phyloP scores from a whole-genome alignment of 2,888 invertebrate genomes.

The Corythucha ciliata region DNA sequence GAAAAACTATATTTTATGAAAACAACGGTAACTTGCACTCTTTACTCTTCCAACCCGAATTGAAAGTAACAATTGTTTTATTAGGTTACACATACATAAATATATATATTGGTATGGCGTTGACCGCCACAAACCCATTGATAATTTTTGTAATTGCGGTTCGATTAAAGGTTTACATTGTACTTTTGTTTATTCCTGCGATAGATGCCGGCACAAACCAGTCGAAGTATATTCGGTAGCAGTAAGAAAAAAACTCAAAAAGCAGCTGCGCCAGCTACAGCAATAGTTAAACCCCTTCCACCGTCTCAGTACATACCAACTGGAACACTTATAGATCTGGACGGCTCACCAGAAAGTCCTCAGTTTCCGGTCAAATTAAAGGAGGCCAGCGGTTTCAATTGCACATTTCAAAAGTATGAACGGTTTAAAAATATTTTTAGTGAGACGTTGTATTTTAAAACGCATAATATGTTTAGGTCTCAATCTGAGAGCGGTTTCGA shows the following conservation, averaged over 20 bases:
- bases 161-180: too few relatives aligned
- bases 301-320: conserved; percentile 41
- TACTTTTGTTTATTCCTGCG: too few relatives aligned
- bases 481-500: conserved; percentile 73
- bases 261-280: conserved; percentile 24
- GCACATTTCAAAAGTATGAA: conserved; percentile 3
- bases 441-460: background rate
- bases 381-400: conserved; percentile 40
- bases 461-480: conserved; percentile 45
- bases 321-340: conserved; percentile 57
- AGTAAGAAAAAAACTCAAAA: conserved; percentile 24
- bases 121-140: too few relatives aligned
- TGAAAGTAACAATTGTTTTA: too few relatives aligned
- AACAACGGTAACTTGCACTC: too few relatives aligned
- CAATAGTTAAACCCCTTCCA: conserved; percentile 27
- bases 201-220: too few relatives aligned
- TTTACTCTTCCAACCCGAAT: too few relatives aligned
- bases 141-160: too few relatives aligned
- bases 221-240: too few relatives aligned
- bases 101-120: too few relatives aligned
- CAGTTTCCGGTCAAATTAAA: conserved; percentile 66
- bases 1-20: too few relatives aligned
- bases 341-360: conserved; percentile 64
- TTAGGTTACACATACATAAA: too few relatives aligned
- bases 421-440: background rate